Evolutionary conservation across 2,797 vertebrate species (phyloP).

Genomic region (Falco cherrug): DNA sequence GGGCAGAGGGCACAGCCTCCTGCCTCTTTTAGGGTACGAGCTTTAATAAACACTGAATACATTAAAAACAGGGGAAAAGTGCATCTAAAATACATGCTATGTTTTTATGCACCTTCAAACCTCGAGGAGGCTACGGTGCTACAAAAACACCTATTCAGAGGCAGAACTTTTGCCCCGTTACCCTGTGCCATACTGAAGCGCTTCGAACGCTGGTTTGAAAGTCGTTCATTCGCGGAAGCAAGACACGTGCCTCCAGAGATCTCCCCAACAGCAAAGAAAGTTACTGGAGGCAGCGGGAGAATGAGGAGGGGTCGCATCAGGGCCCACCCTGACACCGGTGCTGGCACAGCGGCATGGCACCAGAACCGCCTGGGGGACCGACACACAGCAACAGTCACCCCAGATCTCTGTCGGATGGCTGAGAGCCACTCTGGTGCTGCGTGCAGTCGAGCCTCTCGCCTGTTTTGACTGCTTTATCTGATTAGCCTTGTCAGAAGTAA

Average conservation of each 20-base stretch:
- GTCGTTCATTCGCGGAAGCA: neutral
- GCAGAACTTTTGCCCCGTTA: neutral
- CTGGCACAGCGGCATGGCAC: neutral
- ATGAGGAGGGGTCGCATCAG: rapidly evolving
- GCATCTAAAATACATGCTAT: neutral
- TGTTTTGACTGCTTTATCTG: neutral
- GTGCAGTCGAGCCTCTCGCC: neutral
- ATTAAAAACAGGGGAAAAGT: neutral
- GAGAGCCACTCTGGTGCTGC: neutral
- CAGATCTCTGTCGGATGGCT: neutral
- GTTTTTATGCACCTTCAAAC: neutral
- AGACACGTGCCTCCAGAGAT: neutral
- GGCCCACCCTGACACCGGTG: neutral
- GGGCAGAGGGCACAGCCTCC: neutral
- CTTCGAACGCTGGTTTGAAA: neutral
- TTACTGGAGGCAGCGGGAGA: neutral
- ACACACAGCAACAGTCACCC: neutral
- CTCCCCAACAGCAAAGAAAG: neutral
- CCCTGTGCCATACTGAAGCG: neutral
- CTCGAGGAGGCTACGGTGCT: neutral
- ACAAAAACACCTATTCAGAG: neutral
- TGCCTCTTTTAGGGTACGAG: neutral
- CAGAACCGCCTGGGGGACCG: neutral
- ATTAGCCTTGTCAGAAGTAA: neutral
- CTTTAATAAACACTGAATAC: neutral